phyloP scores from a whole-genome alignment of 1,140 invertebrate species.

The Pseudomyrmex dendroicus region DNA sequence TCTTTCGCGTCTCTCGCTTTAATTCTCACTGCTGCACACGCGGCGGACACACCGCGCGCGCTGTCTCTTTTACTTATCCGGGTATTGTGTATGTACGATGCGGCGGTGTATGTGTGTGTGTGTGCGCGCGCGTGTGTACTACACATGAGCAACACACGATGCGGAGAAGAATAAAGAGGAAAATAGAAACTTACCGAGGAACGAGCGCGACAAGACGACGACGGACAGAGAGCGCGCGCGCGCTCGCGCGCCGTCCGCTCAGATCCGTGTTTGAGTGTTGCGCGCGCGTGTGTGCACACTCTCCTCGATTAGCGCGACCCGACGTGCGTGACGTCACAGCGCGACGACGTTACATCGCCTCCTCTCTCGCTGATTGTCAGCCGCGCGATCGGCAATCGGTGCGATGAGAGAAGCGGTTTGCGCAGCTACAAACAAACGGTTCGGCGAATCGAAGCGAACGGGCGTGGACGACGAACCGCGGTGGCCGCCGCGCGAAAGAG shows the following conservation, averaged over 20 bases:
- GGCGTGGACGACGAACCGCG: constrained; percentile 62
- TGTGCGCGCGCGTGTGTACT: constrained; percentile 61
- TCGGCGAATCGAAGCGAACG: constrained; percentile 61
- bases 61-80: constrained; percentile 45
- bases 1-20: constrained; percentile 38
- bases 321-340: constrained; percentile 81
- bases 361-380: constrained; percentile 79
- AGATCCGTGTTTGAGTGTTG: constrained; percentile 26
- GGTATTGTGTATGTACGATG: constrained; percentile 59
- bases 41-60: constrained; percentile 2
- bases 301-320: constrained; percentile 81
- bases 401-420: background rate
- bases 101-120: too few species aligned
- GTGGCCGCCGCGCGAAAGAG: constrained; percentile 47
- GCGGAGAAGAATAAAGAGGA: background rate
- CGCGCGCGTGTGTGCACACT: constrained; percentile 73
- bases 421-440: constrained; percentile 44
- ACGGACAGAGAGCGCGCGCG: constrained; percentile 62
- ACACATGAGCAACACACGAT: constrained; percentile 67
- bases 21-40: constrained; percentile 37
- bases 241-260: constrained; percentile 66
- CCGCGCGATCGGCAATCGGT: constrained; percentile 67
- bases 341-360: constrained; percentile 82
- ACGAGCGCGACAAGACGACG: constrained; percentile 13
- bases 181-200: background rate